Evolutionary conservation across 92 coral and sea anemone species (phyloP).

Genomic region (Nematostella vectensis): DNA sequence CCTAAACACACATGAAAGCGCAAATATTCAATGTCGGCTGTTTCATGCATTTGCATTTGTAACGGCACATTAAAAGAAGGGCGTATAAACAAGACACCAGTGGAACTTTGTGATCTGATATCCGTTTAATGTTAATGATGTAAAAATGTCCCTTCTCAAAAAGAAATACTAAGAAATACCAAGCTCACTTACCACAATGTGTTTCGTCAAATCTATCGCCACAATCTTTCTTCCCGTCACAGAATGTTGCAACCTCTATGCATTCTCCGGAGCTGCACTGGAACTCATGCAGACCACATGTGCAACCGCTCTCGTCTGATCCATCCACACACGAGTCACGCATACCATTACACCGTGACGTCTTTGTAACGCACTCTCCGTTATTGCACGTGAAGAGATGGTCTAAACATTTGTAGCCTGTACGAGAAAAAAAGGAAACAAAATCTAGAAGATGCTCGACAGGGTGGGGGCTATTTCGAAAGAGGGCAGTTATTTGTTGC

Average conservation of each 20-base stretch:
- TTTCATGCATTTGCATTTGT: no score
- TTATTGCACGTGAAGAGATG: slow-evolving; percentile 45
- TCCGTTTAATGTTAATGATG: no score
- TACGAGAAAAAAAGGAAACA: neutral
- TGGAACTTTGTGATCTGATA: no score
- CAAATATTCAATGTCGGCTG: no score
- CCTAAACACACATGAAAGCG: no score
- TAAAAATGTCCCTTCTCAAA: no score
- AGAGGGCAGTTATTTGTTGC: no score
- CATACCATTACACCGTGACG: slow-evolving; percentile 43
- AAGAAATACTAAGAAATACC: no score
- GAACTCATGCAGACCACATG: slow-evolving; percentile 38
- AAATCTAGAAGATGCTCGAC: no score
- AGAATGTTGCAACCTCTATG: slow-evolving; percentile 21
- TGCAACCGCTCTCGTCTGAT: slow-evolving; percentile 48
- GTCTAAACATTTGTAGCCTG: slow-evolving; percentile 28
- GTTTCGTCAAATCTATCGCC: slow-evolving; percentile 47
- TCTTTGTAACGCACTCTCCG: slow-evolving; percentile 38
- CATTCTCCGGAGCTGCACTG: slow-evolving; percentile 36
- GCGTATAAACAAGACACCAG: no score
- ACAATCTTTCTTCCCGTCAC: slow-evolving; percentile 39
- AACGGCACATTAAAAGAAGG: no score
- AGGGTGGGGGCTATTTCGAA: no score
- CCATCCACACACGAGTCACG: slow-evolving; percentile 39
- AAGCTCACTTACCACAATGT: slow-evolving; percentile 29